Base-by-base conservation (phyloP, 92 coral and sea anemone genomes). In the Ricordea florida region DNA sequence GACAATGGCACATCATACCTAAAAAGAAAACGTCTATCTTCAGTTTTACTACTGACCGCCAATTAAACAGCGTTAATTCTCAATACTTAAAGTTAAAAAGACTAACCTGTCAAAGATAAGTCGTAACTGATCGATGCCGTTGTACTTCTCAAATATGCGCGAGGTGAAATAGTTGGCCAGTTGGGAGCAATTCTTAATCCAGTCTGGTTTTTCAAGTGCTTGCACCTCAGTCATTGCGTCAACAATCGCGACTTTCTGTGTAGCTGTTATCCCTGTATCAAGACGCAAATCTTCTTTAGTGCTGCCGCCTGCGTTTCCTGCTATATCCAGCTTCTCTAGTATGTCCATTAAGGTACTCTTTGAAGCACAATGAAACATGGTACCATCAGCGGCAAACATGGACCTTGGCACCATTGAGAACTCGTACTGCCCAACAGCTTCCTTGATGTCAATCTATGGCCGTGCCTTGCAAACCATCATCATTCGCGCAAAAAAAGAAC, bases 221-320 rank as follows among this genome's bases (percentile, higher is more conserved):
- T 62, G 83, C 42, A 76, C 64, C 65, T 63, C 66, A 27, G 83
- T 74, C 83, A 76, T 76, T 33, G 42, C 66, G 41, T 77, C 46
- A 21, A 73, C 67, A 53, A 46, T 36, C 0, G 50, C 44, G 25
- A 62, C 82, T 47, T 48, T 61, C 43, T 15, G 27, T 0, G 50
- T 43, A 43, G 49, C 49, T 43, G 49, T 43, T 43, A 4, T 43
- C 49, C 49, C 49, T 11, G 49, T 43, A 43, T 3, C 17, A 43
- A 43, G 0, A 7, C 17, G 0, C 49, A 43, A 13, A n/a, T n/a
- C n/a, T n/a, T n/a, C n/a, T 25, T 22, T 52, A 56, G 67, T 26
- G 35, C 28, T 29, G 31, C 10, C 36, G n/a, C n/a, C 22, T 27
- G 25, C 45, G 25, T 28, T 28, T 26, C 37, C 18, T 35, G n/a